Evolutionary conservation across 1,140 invertebrate species (phyloP).

Genomic region (Drosophila arizonae): DNA sequence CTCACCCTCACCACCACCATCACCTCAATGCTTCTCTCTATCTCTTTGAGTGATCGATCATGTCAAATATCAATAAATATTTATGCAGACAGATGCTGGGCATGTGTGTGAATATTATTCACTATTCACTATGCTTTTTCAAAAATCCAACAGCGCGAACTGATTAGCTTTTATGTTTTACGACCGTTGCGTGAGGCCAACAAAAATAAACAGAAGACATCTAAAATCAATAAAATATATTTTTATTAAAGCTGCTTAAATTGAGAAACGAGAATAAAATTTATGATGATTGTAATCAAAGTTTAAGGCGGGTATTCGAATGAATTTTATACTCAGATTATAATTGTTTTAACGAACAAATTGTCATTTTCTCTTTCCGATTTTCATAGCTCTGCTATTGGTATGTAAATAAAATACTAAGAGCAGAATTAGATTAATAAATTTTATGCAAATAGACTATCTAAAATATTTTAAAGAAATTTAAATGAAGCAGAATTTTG

Average conservation of each 20-base stretch:
- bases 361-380: no score
- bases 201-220: conserved; percentile 35
- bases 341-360: no score
- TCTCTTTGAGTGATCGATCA: conserved; percentile 60
- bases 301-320: background rate
- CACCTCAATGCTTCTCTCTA: no score
- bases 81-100: conserved; percentile 36
- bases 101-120: conserved; percentile 50
- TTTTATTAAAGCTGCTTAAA: conserved; percentile 4
- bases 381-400: no score
- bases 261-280: background rate
- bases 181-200: conserved; percentile 34
- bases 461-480: no score
- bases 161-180: conserved; percentile 47
- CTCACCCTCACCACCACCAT: background rate
- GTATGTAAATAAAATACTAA: no score
- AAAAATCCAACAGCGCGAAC: conserved; percentile 28
- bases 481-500: no score
- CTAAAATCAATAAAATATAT: conserved; percentile 2
- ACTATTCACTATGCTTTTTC: background rate
- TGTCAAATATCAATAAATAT: conserved; percentile 73
- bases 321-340: no score
- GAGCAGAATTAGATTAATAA: no score
- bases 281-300: background rate
- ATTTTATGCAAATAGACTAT: no score